Conservation (phyloP, 2,113 vertebrate genomes). For the Mobula hypostoma region DNA sequence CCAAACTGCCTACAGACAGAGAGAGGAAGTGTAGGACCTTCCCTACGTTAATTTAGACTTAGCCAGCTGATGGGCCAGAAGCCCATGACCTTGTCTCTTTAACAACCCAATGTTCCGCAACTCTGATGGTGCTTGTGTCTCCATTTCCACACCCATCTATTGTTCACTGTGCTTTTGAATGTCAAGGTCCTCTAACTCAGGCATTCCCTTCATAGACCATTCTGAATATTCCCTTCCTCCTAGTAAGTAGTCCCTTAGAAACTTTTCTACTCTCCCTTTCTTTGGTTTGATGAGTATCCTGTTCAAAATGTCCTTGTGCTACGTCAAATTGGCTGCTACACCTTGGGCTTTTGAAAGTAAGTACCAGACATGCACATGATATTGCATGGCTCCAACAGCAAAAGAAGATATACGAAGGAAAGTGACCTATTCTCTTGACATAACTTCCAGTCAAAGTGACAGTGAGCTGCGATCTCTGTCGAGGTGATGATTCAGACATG, state of each 20-base stretch:
- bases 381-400: not conserved
- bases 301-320: not conserved
- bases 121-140: not conserved
- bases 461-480: too few relatives aligned
- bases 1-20: too few relatives aligned
- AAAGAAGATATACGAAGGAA: not conserved
- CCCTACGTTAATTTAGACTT: too few relatives aligned
- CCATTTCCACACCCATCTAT: not conserved
- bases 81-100: not conserved
- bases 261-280: not conserved
- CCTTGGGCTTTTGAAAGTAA: not conserved
- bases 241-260: not conserved
- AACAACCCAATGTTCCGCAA: not conserved
- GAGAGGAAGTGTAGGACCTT: not conserved
- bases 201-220: not conserved
- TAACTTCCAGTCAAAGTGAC: too few relatives aligned
- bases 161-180: not conserved
- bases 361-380: not conserved
- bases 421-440: too few relatives aligned
- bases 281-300: not conserved
- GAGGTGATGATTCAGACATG: too few relatives aligned
- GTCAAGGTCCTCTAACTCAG: not conserved
- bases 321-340: not conserved
- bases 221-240: not conserved
- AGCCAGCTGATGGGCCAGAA: too few relatives aligned